Conservation (phyloP, 2,888 invertebrate genomes). For the Tillus elongatus region DNA sequence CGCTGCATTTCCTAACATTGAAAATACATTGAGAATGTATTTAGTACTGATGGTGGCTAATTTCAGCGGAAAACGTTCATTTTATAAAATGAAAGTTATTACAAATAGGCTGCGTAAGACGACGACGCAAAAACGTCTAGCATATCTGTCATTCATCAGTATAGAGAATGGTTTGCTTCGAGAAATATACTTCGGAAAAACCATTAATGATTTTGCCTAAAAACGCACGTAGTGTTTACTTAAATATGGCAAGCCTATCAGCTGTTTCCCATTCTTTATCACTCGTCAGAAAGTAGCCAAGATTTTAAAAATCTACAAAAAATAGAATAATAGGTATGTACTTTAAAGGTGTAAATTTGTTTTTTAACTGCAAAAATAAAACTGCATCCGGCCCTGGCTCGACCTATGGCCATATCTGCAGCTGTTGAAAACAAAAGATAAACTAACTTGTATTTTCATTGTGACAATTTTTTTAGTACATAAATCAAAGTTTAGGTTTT, state of each 20-base stretch:
- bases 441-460: no score
- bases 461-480: no score
- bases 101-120: not conserved
- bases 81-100: no score
- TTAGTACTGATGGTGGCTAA: no score
- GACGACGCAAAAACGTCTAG: constrained; percentile 6
- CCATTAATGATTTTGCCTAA: not conserved
- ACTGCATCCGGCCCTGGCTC: constrained; percentile 4
- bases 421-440: no score
- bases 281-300: not conserved
- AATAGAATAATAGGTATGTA: no score
- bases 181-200: constrained; percentile 6
- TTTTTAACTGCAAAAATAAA: constrained; percentile 4
- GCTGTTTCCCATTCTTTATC: constrained; percentile 1
- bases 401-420: no score
- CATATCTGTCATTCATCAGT: constrained; percentile 7
- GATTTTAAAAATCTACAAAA: constrained; percentile 5
- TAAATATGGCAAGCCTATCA: constrained; percentile 1
- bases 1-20: no score
- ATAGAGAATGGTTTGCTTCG: constrained; percentile 5
- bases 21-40: no score
- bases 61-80: no score
- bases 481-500: no score
- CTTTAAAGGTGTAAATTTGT: constrained; percentile 2
- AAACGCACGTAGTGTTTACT: constrained; percentile 5